Conservation (phyloP, 2,797 vertebrate species). For the Bovichtus variegatus region DNA sequence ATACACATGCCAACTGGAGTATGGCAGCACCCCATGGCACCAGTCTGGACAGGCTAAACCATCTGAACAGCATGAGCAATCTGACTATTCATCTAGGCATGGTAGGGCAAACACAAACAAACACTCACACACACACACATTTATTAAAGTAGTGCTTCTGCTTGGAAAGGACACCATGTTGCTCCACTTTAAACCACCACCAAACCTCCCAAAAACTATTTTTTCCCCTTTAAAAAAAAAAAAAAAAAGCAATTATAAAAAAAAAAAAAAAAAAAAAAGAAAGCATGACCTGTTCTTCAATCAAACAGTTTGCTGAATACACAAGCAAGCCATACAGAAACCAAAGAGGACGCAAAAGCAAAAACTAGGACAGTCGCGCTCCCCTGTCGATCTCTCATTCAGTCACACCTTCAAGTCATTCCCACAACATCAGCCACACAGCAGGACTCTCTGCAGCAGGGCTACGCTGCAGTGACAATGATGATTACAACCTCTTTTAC, state of each 20-base stretch:
- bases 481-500: constrained; percentile 46
- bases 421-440: constrained; percentile 51
- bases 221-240: constrained; percentile 7
- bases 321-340: constrained; percentile 16
- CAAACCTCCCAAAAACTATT: neutral
- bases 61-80: constrained; percentile 60
- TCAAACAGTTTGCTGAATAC: constrained; percentile 11
- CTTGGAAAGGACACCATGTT: neutral
- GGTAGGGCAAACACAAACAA: constrained; percentile 40
- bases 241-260: neutral
- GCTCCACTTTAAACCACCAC: constrained; percentile 7
- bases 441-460: constrained; percentile 34
- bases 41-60: constrained; percentile 45
- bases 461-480: constrained; percentile 3
- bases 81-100: constrained; percentile 46
- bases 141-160: neutral
- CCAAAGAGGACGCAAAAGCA: neutral
- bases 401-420: constrained; percentile 51
- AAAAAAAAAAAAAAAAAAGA: neutral
- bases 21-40: constrained; percentile 49
- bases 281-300: constrained; percentile 15
- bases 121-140: neutral
- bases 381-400: constrained; percentile 42
- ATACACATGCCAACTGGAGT: constrained; percentile 59
- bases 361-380: constrained; percentile 51